Conservation (phyloP, 1,140 invertebrate species). For the Matsumurasca onukii region DNA sequence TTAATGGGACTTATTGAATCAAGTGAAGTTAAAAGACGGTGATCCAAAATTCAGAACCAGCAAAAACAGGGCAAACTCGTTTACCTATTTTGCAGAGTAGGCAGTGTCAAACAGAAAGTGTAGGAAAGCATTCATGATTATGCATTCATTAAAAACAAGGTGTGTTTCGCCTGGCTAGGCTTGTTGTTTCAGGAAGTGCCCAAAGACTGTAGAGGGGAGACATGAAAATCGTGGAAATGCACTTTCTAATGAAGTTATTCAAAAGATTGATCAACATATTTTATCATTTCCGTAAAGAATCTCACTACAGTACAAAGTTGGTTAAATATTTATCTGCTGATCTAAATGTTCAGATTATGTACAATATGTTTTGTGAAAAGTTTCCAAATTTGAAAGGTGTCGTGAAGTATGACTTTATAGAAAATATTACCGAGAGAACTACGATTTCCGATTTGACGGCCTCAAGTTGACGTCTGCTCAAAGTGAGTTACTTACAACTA, state of each 20-base stretch:
- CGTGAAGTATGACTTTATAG: constrained; percentile 36
- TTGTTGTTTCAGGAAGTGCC: too few species aligned
- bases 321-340: constrained; percentile 16
- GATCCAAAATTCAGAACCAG: too few species aligned
- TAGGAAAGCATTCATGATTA: too few species aligned
- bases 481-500: constrained; percentile 31
- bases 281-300: constrained; percentile 2
- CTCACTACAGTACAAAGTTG: not conserved
- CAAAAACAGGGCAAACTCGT: too few species aligned
- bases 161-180: too few species aligned
- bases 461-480: constrained; percentile 37
- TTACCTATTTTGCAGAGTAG: too few species aligned
- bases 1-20: too few species aligned
- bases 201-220: too few species aligned
- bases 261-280: constrained; percentile 1
- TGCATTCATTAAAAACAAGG: too few species aligned
- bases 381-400: constrained; percentile 28
- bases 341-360: constrained; percentile 36
- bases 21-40: too few species aligned
- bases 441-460: constrained; percentile 39
- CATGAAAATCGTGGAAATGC: too few species aligned
- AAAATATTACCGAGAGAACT: constrained; percentile 39
- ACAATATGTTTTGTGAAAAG: constrained; percentile 34
- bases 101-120: too few species aligned
- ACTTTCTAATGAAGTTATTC: constrained; percentile 1